Evolutionary conservation across 2,113 vertebrate genomes (phyloP), one percentile per base, ranked within the genome.

Genomic region (Amphilophus citrinellus): DNA sequence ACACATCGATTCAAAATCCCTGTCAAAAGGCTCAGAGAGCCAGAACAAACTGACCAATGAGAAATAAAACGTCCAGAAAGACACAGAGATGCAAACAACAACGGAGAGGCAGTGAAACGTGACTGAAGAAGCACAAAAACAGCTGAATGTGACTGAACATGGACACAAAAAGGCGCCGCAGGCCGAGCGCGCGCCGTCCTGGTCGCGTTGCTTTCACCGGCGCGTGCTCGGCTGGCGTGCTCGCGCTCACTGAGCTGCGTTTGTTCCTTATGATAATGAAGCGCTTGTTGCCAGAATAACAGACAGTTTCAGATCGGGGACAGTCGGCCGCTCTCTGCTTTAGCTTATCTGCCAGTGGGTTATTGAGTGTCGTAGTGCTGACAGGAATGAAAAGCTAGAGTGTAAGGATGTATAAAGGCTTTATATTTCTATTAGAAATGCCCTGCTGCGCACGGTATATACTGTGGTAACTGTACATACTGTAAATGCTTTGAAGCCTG

Each of bases 341-440:
- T 10, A 61, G 82, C 77, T 71, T 60, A 6, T 61, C 30, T 47
- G 50, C 65, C 58, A 76, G 14, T n/a, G 1, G 59, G 42, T 18
- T 56, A 42, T 79, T 71, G 58, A 75, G 71, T 61, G 32, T 30
- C 68, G 39, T 57, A 27, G 82, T 77, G 85, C 77, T 91, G 77
- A 68, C 60, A 68, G 56, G 44, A 61, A 66, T 8, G 39, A 66
- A 61, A 73, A 56, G 68, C 68, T 73, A 7, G 47, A 56, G 60
- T 80, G 61, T 66, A 10, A 24, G 35, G 50, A 66, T 75, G 60
- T 84, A 50, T 73, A 79, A 47, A 84, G 86, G 82, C 82, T 85
- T 85, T 90, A 87, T 92, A 84, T 88, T 82, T 90, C 83, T 80
- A 82, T 62, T 9, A 27, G 65, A 82, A 60, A 58, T 15, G 44